Evolutionary conservation across 2,113 vertebrate genomes (phyloP), one percentile per base, ranked within the genome.

Genomic region (Circaetus gallicus): DNA sequence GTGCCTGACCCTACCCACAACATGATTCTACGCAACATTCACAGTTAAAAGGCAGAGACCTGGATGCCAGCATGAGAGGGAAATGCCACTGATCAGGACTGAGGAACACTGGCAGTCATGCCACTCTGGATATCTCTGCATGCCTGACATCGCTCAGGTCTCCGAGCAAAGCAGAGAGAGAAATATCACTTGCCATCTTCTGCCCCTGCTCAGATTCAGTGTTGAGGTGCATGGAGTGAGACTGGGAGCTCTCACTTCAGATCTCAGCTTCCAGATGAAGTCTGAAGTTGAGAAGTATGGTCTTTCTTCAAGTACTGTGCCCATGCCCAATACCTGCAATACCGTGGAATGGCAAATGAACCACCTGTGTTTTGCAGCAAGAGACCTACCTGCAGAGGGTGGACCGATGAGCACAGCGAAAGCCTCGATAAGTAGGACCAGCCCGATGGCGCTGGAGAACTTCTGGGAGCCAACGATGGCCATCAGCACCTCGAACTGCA

Each of bases 401-500:
- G 98, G 98, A 58, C 98, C 98, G 1, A 98, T 98, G 95, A 99
- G 98, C 78, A 98, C 98, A 0, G 98, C 98, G 0, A 98, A 89
- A 34, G 98, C 98, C 86, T 98, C 98, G 0, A 98, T 89, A 9
- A 98, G 98, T 13, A 98, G 97, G 76, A 98, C 97, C 76, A 98
- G 93, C 49, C 98, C 98, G 1, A 98, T 98, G 76, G 98, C 98
- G 0, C 98, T 98, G 97, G 98, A 98, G 96, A 98, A 99, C 83
- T 97, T 97, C 90, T 96, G 97, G 6, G 98, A 97, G 2, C 98
- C 98, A 19, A 98, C 98, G 0, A 98, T 97, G 32, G 98, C 98
- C 98, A 98, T 98, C 66, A 98, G 97, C 73, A 98, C 98, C 93
- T 98, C 98, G 1, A 98, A 98, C 95, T 98, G 98, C 97, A 98